Conservation (phyloP, 1,140 invertebrate species). For the Reticulitermes speratus region DNA sequence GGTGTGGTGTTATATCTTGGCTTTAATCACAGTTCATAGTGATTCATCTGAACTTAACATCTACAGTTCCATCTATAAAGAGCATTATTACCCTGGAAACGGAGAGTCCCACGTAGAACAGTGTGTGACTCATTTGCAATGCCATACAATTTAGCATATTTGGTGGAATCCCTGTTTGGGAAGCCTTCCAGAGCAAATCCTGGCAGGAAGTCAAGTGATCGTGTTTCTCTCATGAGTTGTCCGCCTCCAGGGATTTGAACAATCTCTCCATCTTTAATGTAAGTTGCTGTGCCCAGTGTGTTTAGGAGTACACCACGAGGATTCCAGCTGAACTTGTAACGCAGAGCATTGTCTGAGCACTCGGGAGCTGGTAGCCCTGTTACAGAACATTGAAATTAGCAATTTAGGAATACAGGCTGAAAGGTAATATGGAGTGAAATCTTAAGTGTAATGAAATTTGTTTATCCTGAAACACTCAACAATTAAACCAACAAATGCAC, state of each 20-base stretch:
- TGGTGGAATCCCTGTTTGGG: slow-evolving; percentile 93
- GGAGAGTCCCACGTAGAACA: slow-evolving; percentile 85
- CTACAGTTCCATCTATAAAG: too few relatives aligned
- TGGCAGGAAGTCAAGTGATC: slow-evolving; percentile 85
- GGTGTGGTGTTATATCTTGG: too few relatives aligned
- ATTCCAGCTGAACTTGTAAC: slow-evolving; percentile 99
- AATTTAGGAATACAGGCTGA: too few relatives aligned
- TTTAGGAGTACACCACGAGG: slow-evolving; percentile 89
- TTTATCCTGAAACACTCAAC: too few relatives aligned
- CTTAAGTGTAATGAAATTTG: too few relatives aligned
- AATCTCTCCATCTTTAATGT: slow-evolving; percentile 79
- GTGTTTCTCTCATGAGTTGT: slow-evolving; percentile 75
- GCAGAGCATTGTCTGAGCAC: slow-evolving; percentile 86
- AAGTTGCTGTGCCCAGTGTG: slow-evolving; percentile 84
- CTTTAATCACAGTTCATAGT: too few relatives aligned
- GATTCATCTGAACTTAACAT: too few relatives aligned
- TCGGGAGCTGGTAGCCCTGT: slow-evolving; percentile 87
- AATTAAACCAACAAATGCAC: too few relatives aligned
- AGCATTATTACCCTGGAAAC: slow-evolving; percentile 63
- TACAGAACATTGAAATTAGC: not conserved
- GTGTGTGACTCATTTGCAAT: slow-evolving; percentile 79
- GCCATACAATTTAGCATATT: slow-evolving; percentile 86
- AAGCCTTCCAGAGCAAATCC: slow-evolving; percentile 96
- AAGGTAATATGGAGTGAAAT: too few relatives aligned
- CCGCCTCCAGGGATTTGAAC: slow-evolving; percentile 90